Conservation (phyloP, 2,888 invertebrate genomes). For the Melipona beecheii region DNA sequence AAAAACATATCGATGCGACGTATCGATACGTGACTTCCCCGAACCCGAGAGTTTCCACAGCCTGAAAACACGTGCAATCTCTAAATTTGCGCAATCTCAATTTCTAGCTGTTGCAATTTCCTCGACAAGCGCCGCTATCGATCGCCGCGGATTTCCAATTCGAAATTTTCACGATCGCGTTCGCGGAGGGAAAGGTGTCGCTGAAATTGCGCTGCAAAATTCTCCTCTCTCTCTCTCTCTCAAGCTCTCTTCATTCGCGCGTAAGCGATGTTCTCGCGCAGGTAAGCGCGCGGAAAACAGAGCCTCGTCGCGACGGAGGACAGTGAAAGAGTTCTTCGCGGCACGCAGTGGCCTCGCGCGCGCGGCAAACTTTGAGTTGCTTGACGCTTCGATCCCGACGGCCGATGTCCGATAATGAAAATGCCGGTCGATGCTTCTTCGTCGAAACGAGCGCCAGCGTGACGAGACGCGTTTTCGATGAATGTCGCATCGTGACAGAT, state of each 20-base stretch:
- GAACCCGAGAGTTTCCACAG: no score
- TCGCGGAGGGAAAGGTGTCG: background rate
- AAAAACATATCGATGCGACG: no score
- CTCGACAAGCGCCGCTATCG: no score
- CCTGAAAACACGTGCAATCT: no score
- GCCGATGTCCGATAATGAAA: slow-evolving; percentile 34
- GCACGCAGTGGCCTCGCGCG: background rate
- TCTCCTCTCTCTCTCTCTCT: background rate
- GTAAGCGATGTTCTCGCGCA: background rate
- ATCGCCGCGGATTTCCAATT: no score
- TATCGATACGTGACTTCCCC: no score
- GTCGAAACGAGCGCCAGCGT: background rate
- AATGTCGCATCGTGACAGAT: background rate
- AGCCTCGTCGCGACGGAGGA: slow-evolving; percentile 7
- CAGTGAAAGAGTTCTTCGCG: slow-evolving; percentile 16
- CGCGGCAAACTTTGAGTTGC: slow-evolving; percentile 1
- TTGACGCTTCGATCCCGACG: slow-evolving; percentile 11
- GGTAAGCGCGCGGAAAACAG: slow-evolving; percentile 1
- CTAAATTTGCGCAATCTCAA: no score
- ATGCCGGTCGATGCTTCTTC: background rate
- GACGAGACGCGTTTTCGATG: background rate
- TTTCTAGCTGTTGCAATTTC: no score
- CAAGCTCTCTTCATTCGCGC: background rate
- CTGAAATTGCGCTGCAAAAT: background rate
- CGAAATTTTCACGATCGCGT: background rate